Evolutionary conservation across 2,113 vertebrate species (phyloP), one percentile per base, ranked within the genome.

Genomic region (Tachysurus vachellii): DNA sequence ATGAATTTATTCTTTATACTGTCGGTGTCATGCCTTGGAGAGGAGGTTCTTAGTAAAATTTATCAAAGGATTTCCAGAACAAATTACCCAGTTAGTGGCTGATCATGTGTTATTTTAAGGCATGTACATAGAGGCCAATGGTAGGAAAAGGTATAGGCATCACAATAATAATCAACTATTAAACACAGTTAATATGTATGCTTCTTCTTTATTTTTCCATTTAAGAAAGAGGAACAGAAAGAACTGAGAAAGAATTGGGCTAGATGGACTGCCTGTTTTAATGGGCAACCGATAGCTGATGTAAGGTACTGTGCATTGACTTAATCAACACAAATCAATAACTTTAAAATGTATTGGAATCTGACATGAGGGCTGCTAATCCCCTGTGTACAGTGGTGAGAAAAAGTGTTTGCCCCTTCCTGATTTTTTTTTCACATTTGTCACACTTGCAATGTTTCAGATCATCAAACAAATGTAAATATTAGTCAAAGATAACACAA

Each of bases 181-280:
- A 42, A 61, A 61, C 31, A 81, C 28, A 21, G 17, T 36, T 57
- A 2, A 16, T 23, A 80, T 36, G 23, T 56, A 85, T 66, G n/a
- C 42, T 53, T 9, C 2, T 19, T 14, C 12, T 42, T 42, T 36
- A 80, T 62, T 50, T 68, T 17, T 64, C 28, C 88, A 62, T 89
- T 64, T 86, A 91, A 95, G 95, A 95, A 94, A 94, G 93, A 84
- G 90, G 95, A 93, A 88, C 94, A 95, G 90, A 91, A 85, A 87
- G 93, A 95, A 56, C 91, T 95, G 92, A 94, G 91, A 82, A 83
- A 93, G 85, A 92, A 64, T 80, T 95, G 95, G 95, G 95, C 95
- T 86, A 94, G 94, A 89, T 95, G 94, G 94, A 94, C 95, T 44
- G 95, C 94, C 90, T 93, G 93, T 94, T 91, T 95, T 90, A 91